Evolutionary conservation across 2,797 vertebrate genomes (phyloP).

Genomic region (Eurystomus glaucurus): DNA sequence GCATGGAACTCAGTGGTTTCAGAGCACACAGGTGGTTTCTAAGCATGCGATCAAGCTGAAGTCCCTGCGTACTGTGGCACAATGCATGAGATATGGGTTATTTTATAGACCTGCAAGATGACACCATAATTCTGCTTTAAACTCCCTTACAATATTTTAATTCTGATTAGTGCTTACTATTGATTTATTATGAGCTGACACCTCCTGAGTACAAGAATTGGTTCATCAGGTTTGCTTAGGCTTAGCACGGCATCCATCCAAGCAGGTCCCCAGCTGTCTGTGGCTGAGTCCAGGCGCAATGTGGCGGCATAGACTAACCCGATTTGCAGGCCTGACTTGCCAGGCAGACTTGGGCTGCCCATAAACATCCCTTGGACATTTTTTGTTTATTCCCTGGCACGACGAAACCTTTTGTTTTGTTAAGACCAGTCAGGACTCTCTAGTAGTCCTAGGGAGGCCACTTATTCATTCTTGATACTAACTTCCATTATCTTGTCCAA

Average conservation of each 20-base stretch:
- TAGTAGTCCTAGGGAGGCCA: background rate
- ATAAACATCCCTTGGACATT: background rate
- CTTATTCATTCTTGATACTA: background rate
- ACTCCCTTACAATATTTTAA: background rate
- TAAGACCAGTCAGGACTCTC: background rate
- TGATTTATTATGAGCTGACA: background rate
- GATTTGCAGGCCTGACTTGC: background rate
- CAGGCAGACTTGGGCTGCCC: background rate
- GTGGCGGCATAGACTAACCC: background rate
- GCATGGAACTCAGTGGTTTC: background rate
- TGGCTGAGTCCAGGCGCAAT: background rate
- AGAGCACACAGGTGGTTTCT: background rate
- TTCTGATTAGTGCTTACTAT: background rate
- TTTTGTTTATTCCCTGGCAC: background rate
- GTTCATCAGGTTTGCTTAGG: background rate
- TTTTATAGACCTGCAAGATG: background rate
- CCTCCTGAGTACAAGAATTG: background rate
- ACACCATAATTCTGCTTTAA: background rate
- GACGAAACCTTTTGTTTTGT: background rate
- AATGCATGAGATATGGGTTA: accelerated
- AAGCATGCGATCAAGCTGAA: background rate
- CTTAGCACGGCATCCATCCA: background rate
- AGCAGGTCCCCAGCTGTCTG: background rate
- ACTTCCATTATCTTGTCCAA: background rate
- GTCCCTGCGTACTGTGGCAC: background rate